Evolutionary conservation across 2,113 vertebrate species (phyloP), one percentile per base, ranked within the genome.

Genomic region (Candoia aspera): DNA sequence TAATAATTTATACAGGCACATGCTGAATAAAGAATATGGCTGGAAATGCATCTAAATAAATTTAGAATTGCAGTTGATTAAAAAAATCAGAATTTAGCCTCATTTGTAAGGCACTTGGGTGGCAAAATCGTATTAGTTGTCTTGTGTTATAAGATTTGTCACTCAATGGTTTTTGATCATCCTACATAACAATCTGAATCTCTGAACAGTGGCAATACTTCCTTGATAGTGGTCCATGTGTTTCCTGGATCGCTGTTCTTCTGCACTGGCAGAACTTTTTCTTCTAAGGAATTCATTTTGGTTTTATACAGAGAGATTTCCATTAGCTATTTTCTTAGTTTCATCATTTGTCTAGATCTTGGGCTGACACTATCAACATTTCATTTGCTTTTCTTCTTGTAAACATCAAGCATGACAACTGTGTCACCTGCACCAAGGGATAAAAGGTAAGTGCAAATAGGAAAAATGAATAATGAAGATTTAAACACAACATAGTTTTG

Each of bases 1-100:
- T 96, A 97, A 97, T 97, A 96, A 97, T 98, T 97, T 98, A 97
- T 96, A 97, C 96, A 96, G 96, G 96, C 96, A 33, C 90, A 96
- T 26, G 60, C 49, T 2, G 33, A 62, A 96, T 96, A 95, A 97
- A 42, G 23, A 92, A 95, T 92, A 88, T 79, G 37, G 97, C 97
- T 98, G 98, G 97, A 98, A 97, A 97, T 98, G 97, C 96, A 97
- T 84, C 96, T 97, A 26, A 87, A 13, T 46, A 73, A 87, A 5
- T 79, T 9, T 87, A 73, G 33, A 87, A 37, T 17, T 37, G 46
- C 26, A 37, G n/a, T 37, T 37, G 33, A 79, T 79, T 55, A 19
- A 57, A 64, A 53, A 64, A 64, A 13, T 13, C 17, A 33, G 84
- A 86, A 37, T 86, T 21, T 33, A 10, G 21, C 29, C 49, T 85